phyloP scores from a whole-genome alignment of 2,113 vertebrate genomes.

The Dromaius novaehollandiae region DNA sequence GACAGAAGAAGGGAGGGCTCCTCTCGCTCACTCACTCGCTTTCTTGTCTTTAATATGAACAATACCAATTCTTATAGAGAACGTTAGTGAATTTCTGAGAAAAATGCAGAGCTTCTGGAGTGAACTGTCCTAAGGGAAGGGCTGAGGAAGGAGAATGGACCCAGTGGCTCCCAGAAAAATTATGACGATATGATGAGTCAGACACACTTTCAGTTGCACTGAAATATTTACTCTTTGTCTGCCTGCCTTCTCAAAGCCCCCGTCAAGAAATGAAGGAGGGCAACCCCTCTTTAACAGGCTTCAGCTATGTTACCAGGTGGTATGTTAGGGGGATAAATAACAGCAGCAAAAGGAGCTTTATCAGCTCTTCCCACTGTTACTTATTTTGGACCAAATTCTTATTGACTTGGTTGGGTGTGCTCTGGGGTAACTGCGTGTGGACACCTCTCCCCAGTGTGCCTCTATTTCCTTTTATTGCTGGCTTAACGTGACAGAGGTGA shows the following conservation, averaged over 20 bases:
- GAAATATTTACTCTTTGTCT: slow-evolving; percentile 44
- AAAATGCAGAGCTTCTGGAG: slow-evolving; percentile 54
- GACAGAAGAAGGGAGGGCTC: slow-evolving; percentile 12
- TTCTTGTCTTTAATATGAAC: slow-evolving; percentile 35
- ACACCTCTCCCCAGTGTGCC: neutral
- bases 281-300: neutral
- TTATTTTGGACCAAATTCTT: slow-evolving; percentile 41
- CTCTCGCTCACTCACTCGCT: neutral
- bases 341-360: slow-evolving; percentile 17
- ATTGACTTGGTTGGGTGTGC: neutral
- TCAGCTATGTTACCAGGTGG: neutral
- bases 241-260: neutral
- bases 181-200: slow-evolving; percentile 28
- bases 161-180: slow-evolving; percentile 40
- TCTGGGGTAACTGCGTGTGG: neutral
- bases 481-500: slow-evolving; percentile 17
- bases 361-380: slow-evolving; percentile 38
- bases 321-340: neutral
- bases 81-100: slow-evolving; percentile 28
- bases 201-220: neutral
- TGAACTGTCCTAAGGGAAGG: slow-evolving; percentile 27
- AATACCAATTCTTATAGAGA: slow-evolving; percentile 55
- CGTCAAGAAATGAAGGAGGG: neutral
- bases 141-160: slow-evolving; percentile 35
- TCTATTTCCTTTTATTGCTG: neutral